Percentiles rank a stretch among this genome's conserved stretches.
phyloP scores from a whole-genome alignment of 2,888 invertebrate species.

The Nomada flava region DNA sequence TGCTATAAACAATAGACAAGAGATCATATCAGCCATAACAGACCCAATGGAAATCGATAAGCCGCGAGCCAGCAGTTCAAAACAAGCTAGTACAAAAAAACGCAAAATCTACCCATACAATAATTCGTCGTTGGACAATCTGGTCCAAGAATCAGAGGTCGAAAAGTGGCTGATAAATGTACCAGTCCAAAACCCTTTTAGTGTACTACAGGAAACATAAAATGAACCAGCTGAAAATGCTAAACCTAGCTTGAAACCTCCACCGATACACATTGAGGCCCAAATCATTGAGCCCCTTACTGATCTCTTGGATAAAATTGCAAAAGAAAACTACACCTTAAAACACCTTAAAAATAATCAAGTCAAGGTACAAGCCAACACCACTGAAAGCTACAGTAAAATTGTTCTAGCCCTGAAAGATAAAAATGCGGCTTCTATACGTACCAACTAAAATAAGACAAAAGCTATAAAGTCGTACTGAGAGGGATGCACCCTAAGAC shows the following conservation, averaged over 20 bases:
- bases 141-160: too few species aligned
- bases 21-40: background rate
- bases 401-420: too few species aligned
- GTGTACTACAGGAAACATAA: background rate
- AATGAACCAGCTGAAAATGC: background rate
- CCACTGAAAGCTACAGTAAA: background rate
- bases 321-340: background rate
- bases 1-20: too few species aligned
- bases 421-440: too few species aligned
- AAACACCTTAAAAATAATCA: conserved; percentile 4
- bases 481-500: too few species aligned
- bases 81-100: too few species aligned
- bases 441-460: too few species aligned
- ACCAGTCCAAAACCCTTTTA: background rate
- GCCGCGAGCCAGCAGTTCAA: background rate
- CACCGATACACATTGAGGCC: conserved; percentile 16
- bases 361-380: conserved; percentile 1
- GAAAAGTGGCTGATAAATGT: background rate
- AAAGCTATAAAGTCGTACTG: too few species aligned
- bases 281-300: conserved; percentile 1
- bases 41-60: background rate
- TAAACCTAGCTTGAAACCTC: background rate
- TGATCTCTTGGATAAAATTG: background rate
- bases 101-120: too few species aligned
- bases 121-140: too few species aligned